Percentiles rank a stretch among this genome's conserved stretches.
These are phyloP conservation scores for Sinocyclocheilus grahami DNA, from an alignment of 2,113 vertebrate genomes.

Conservation along the genomic window DNA sequence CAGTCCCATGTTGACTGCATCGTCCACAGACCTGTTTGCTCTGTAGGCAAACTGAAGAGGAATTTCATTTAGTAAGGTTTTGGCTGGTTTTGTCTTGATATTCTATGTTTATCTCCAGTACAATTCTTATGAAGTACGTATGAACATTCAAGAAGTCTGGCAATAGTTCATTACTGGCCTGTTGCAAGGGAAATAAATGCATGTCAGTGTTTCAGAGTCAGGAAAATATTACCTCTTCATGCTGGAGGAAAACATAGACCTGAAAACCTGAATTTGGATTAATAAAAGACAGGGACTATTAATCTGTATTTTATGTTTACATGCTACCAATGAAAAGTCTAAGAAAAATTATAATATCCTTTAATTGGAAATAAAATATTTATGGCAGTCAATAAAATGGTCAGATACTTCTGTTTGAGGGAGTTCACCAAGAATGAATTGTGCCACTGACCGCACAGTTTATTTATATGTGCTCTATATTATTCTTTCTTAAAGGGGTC, in stretches of 20 bases:
- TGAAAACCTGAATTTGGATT: neutral
- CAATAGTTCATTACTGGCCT: conserved; percentile 42
- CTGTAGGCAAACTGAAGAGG: no score
- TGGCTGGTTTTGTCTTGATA: neutral
- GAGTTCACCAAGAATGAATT: neutral
- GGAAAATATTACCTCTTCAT: conserved; percentile 42
- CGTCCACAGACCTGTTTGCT: no score
- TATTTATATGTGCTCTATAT: neutral
- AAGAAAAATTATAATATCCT: neutral
- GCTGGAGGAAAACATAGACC: conserved; percentile 23
- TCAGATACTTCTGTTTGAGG: neutral
- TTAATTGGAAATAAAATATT: neutral
- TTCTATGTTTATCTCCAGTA: neutral
- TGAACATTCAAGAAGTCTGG: conserved; percentile 36
- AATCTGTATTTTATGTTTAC: neutral
- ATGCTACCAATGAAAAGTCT: conserved; percentile 15
- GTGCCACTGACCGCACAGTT: neutral
- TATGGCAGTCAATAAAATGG: neutral
- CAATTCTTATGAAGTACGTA: neutral
- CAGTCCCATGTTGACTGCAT: no score
- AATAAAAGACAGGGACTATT: neutral
- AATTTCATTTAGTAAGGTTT: no score
- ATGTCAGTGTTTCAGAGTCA: conserved; percentile 37
- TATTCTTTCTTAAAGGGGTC: neutral
- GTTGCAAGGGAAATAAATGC: neutral